A percentile compares a stretch with the other conserved stretches of the same genome.
Conservation (phyloP, 64 coral and sea anemone genomes). For the Orbicella faveolata region DNA sequence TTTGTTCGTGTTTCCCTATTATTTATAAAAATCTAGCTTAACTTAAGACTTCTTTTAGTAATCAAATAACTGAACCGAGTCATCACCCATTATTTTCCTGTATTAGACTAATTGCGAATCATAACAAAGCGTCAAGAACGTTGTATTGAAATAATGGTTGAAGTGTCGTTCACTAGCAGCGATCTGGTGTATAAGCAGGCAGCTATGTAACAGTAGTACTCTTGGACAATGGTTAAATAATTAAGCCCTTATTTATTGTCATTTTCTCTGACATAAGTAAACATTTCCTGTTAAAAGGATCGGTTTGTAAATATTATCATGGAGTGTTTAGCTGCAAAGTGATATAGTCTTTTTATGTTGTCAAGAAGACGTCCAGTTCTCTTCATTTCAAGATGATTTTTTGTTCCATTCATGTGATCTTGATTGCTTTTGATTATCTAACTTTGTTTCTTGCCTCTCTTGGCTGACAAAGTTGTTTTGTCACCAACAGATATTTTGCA, state of each 20-base stretch:
- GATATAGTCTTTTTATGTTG: neutral
- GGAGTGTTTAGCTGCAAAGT: slow-evolving; percentile 2
- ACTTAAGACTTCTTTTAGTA: neutral
- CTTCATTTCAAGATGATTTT: neutral
- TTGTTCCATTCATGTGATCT: neutral
- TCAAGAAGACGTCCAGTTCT: neutral
- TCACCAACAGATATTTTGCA: neutral
- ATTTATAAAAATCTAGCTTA: too few relatives aligned
- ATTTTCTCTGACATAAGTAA: neutral
- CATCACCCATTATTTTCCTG: neutral
- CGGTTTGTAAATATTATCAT: slow-evolving; percentile 13
- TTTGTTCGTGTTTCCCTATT: neutral
- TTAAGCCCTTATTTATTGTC: neutral
- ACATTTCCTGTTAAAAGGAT: slow-evolving; percentile 24
- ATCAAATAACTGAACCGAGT: neutral
- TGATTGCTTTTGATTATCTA: neutral
- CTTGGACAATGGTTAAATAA: neutral
- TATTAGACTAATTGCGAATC: neutral
- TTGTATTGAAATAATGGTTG: neutral
- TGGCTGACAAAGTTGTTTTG: neutral
- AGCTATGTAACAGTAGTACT: neutral
- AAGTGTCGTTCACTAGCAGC: neutral
- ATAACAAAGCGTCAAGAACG: neutral
- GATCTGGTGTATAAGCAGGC: neutral
- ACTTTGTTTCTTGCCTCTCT: neutral